Percentiles rank a stretch among this genome's conserved stretches.
These are phyloP conservation scores for Oncorhynchus keta DNA, from an alignment of 2,113 vertebrate species.

Conservation along the genomic window DNA sequence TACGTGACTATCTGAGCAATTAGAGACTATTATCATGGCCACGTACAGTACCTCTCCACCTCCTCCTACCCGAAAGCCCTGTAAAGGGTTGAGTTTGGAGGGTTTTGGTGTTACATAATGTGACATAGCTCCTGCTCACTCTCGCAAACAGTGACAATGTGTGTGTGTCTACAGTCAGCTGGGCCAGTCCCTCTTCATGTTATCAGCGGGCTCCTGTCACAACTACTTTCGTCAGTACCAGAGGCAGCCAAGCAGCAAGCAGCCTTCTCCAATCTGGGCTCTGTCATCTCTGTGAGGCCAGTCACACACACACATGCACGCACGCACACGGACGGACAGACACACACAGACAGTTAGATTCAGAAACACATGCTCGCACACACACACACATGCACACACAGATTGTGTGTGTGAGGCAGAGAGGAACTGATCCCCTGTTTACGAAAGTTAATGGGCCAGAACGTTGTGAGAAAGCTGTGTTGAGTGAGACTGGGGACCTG, in stretches of 20 bases:
- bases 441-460: constrained; percentile 29
- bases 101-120: not conserved
- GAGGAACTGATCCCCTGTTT: constrained; percentile 21
- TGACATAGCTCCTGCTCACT: constrained; percentile 24
- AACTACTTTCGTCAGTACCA: not conserved
- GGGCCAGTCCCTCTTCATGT: not conserved
- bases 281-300: constrained; percentile 19
- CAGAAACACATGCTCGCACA: too few relatives aligned
- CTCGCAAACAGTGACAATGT: not conserved
- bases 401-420: not conserved
- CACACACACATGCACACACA: too few relatives aligned
- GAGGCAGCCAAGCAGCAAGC: constrained; percentile 12
- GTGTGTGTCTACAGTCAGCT: not conserved
- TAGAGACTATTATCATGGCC: not conserved
- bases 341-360: too few relatives aligned
- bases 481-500: not conserved
- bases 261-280: constrained; percentile 25
- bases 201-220: constrained; percentile 21
- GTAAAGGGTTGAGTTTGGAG: too few relatives aligned
- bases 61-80: too few relatives aligned
- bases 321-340: too few relatives aligned
- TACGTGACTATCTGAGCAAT: not conserved
- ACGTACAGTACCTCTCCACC: not conserved
- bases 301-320: not conserved
- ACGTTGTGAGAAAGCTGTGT: constrained; percentile 6